Evolutionary conservation across 2,888 invertebrate genomes (phyloP).

Genomic region (Yponomeuta cagnagella): DNA sequence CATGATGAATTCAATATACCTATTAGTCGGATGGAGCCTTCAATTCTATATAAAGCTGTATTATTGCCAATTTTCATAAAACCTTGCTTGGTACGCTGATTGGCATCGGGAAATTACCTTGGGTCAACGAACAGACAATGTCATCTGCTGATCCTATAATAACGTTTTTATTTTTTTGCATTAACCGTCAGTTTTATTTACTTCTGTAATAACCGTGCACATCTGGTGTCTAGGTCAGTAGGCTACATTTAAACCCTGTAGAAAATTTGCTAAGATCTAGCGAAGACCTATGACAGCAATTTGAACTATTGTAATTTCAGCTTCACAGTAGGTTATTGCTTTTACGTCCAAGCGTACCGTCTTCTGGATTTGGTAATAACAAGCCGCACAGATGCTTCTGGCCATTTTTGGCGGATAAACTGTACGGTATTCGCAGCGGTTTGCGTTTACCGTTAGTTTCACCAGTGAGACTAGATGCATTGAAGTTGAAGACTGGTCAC

Average conservation of each 20-base stretch:
- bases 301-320: not conserved
- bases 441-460: constrained; percentile 56
- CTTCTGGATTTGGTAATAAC: constrained; percentile 38
- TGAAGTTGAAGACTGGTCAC: not conserved
- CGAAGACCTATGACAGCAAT: not conserved
- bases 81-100: constrained; percentile 46
- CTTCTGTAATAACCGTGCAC: not conserved
- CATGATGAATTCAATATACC: not conserved
- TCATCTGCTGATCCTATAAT: constrained; percentile 29
- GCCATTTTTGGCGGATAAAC: constrained; percentile 50
- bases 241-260: not conserved
- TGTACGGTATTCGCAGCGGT: constrained; percentile 68
- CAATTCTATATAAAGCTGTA: not conserved
- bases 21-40: not conserved
- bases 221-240: constrained; percentile 2
- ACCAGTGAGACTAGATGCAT: constrained; percentile 36
- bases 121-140: constrained; percentile 49
- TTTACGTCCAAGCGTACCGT: constrained; percentile 30
- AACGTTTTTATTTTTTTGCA: constrained; percentile 40
- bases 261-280: not conserved
- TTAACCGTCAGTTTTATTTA: constrained; percentile 22
- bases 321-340: not conserved
- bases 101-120: constrained; percentile 43
- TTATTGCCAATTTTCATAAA: constrained; percentile 20
- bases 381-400: constrained; percentile 35